phyloP scores from a whole-genome alignment of 23 tunicate species.

The Ascidia mentula region DNA sequence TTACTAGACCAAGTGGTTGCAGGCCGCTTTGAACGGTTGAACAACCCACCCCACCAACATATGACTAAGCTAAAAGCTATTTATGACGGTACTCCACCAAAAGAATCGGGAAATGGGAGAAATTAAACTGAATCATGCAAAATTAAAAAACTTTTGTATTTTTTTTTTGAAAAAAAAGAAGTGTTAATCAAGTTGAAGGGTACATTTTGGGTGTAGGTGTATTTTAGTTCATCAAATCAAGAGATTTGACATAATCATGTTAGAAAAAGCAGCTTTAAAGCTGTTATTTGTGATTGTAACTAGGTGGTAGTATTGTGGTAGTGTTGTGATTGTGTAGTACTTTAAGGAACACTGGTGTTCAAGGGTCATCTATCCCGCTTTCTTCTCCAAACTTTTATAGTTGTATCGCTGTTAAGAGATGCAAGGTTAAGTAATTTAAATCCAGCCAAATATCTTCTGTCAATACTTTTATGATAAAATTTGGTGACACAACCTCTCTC shows the following conservation, averaged over 20 bases:
- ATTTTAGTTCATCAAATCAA: neutral
- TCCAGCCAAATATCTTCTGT: no score
- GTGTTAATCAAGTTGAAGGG: neutral
- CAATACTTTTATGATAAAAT: no score
- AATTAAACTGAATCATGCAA: neutral
- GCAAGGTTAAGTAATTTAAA: no score
- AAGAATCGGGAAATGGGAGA: neutral
- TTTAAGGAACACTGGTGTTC: neutral
- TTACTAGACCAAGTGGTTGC: no score
- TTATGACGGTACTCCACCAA: neutral
- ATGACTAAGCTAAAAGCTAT: neutral
- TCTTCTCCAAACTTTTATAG: conserved; percentile 64
- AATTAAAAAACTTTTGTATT: neutral
- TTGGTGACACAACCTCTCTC: no score
- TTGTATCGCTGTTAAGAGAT: conserved; percentile 50
- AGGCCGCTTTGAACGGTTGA: no score
- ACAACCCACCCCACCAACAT: neutral
- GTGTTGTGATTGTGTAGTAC: neutral
- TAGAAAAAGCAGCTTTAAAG: neutral
- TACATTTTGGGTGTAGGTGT: neutral
- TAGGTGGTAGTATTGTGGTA: neutral
- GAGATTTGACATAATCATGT: neutral
- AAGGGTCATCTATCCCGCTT: conserved; percentile 41
- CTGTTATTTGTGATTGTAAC: neutral
- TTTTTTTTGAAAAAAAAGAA: neutral